Percentiles rank a stretch among this genome's conserved stretches.
Evolutionary conservation across 2,797 vertebrate species (phyloP).

Genomic region (Microcaecilia unicolor): DNA sequence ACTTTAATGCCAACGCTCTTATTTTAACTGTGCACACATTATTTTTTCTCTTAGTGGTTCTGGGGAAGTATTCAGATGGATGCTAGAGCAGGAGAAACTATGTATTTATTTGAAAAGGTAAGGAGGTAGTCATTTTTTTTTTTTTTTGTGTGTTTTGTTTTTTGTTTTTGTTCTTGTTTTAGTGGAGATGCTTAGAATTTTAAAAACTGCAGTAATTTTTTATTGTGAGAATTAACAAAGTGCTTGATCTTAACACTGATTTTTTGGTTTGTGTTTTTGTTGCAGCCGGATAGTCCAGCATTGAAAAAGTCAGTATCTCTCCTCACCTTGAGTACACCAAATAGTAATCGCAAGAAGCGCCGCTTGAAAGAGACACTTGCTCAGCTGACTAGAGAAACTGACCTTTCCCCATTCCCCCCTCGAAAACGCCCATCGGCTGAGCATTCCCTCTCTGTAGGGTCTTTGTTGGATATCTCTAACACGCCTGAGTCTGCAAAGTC

Average conservation of each 20-base stretch:
- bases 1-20: not conserved
- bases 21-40: not conserved
- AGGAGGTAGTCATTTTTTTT: not conserved
- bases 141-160: not conserved
- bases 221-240: too few species aligned
- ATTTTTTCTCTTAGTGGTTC: constrained; percentile 74
- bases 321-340: constrained; percentile 84
- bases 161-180: not conserved
- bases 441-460: constrained; percentile 83
- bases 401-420: constrained; percentile 86
- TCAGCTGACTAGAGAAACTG: constrained; percentile 83
- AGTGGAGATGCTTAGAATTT: not conserved
- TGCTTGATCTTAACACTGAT: too few species aligned
- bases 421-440: constrained; percentile 87
- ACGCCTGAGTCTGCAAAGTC: constrained; percentile 78
- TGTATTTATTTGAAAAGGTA: constrained; percentile 96
- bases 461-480: constrained; percentile 90
- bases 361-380: constrained; percentile 86
- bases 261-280: constrained; percentile 11
- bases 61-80: constrained; percentile 99
- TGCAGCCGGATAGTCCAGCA: constrained; percentile 75
- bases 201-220: not conserved
- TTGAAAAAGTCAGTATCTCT: constrained; percentile 91
- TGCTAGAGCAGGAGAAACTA: constrained; percentile 88
- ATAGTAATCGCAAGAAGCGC: constrained; percentile 83